These are phyloP conservation scores for Akabosia matsudoensis DNA, from an alignment of 1,140 invertebrate genomes.

Conservation along the genomic window DNA sequence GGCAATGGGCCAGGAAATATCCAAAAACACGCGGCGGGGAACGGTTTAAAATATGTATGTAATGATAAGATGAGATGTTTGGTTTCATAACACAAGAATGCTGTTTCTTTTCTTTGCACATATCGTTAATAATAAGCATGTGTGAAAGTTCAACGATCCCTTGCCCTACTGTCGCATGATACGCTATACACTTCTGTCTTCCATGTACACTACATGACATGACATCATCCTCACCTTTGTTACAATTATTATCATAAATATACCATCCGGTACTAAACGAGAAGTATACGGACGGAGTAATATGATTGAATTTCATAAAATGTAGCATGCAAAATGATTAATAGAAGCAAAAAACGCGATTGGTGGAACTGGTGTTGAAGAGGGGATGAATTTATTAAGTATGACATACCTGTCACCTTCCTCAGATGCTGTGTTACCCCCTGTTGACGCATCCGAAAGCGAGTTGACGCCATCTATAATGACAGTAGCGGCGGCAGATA, in stretches of 20 bases:
- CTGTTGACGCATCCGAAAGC: neutral
- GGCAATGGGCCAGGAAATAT: no score
- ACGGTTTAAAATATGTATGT: no score
- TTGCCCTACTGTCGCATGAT: neutral
- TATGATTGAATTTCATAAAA: neutral
- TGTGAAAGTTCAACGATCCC: neutral
- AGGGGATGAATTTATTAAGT: neutral
- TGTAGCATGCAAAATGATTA: neutral
- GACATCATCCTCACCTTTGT: neutral
- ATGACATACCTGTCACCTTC: conserved; percentile 43
- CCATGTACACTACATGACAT: neutral
- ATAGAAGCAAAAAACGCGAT: neutral
- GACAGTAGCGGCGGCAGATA: conserved; percentile 17
- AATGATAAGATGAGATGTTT: no score
- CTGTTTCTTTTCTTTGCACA: neutral
- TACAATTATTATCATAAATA: no score
- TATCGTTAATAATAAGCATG: neutral
- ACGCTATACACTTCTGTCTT: neutral
- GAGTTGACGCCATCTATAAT: conserved; percentile 17
- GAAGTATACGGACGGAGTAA: neutral
- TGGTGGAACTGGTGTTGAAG: no score
- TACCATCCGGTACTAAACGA: no score
- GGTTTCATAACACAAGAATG: no score
- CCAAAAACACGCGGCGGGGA: no score
- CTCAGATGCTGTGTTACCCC: neutral